phyloP scores from a whole-genome alignment of 2,797 vertebrate genomes.

The Manis pentadactyla region DNA sequence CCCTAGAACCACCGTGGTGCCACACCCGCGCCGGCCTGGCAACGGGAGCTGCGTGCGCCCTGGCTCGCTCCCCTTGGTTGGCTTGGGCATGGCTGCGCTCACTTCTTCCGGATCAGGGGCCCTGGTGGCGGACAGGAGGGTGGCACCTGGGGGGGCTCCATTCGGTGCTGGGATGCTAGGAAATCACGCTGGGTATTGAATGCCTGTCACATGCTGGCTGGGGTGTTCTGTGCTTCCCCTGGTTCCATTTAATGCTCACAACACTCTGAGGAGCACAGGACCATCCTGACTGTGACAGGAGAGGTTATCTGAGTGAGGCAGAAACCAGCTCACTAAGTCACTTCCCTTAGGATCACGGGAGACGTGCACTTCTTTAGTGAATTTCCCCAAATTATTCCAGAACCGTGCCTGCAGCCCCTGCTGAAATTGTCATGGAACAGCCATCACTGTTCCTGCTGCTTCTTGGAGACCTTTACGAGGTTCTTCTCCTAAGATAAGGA shows the following conservation, averaged over 20 bases:
- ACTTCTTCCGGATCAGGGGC: neutral
- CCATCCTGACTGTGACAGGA: accelerated
- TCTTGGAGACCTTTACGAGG: accelerated
- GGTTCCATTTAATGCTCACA: no score
- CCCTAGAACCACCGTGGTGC: neutral
- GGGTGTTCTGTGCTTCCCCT: accelerated
- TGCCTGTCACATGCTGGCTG: accelerated
- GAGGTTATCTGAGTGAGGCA: accelerated
- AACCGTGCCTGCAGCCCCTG: no score
- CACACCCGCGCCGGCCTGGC: neutral
- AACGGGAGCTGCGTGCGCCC: accelerated
- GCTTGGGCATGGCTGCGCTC: accelerated
- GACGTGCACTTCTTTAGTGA: accelerated
- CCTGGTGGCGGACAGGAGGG: neutral
- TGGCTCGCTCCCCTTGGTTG: accelerated
- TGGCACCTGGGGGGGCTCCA: accelerated
- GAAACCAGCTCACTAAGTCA: no score
- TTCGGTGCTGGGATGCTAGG: accelerated
- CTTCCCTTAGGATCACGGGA: accelerated
- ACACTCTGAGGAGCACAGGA: neutral
- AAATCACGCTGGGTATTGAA: accelerated
- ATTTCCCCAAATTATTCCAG: neutral
- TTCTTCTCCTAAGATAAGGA: accelerated
- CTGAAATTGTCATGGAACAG: accelerated
- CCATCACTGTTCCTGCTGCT: accelerated